Evolutionary conservation across 2,888 invertebrate genomes (phyloP).

Genomic region (Acrobasis repandana): DNA sequence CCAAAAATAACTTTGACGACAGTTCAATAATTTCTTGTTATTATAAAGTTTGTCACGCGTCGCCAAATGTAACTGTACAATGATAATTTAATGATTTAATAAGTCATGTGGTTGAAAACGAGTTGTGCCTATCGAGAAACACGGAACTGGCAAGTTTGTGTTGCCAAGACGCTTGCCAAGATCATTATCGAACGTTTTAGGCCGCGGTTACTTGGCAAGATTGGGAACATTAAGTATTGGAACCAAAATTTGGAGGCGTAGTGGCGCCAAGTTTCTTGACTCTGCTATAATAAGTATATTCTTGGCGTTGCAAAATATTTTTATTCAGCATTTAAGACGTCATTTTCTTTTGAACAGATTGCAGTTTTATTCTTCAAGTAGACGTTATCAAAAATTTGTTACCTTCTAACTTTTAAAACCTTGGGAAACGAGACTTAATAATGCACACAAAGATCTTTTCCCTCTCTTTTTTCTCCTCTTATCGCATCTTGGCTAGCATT

Average conservation of each 20-base stretch:
- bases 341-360: too few species aligned
- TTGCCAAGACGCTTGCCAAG: constrained; percentile 21
- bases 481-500: too few species aligned
- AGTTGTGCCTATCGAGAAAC: constrained; percentile 16
- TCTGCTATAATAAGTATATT: background rate
- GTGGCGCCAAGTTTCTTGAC: constrained; percentile 16
- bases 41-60: constrained; percentile 11
- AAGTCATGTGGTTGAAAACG: constrained; percentile 10
- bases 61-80: background rate
- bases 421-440: too few species aligned
- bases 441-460: too few species aligned
- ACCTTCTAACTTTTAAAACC: too few species aligned
- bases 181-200: constrained; percentile 22
- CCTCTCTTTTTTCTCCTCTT: too few species aligned
- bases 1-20: background rate
- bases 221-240: constrained; percentile 16
- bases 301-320: background rate
- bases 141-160: constrained; percentile 15
- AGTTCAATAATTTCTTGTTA: constrained; percentile 8
- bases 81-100: constrained; percentile 12
- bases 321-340: too few species aligned
- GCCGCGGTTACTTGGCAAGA: constrained; percentile 16
- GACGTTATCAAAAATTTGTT: too few species aligned
- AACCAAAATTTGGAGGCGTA: constrained; percentile 17
- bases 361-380: too few species aligned